Evolutionary conservation across 2,888 invertebrate species (phyloP).

Genomic region (Leucophenga montana): DNA sequence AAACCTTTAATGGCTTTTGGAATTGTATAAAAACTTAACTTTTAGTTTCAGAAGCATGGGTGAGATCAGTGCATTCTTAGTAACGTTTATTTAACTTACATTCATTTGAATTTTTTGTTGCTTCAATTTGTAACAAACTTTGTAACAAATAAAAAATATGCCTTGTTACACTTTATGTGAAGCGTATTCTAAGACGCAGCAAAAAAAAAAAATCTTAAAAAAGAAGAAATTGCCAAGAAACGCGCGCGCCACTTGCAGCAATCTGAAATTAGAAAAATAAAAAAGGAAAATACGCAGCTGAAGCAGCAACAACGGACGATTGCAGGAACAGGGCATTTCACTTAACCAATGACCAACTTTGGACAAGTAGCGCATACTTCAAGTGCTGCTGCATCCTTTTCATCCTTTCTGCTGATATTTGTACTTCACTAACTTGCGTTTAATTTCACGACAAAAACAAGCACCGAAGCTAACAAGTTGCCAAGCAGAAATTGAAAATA

Average conservation of each 20-base stretch:
- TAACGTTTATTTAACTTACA: too few species aligned
- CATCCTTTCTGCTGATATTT: neutral
- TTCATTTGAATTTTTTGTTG: too few species aligned
- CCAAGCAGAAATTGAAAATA: constrained; percentile 14
- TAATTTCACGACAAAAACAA: constrained; percentile 13
- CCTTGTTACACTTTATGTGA: too few species aligned
- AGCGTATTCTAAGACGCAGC: too few species aligned
- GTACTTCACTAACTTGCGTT: constrained; percentile 11
- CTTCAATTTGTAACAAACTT: too few species aligned
- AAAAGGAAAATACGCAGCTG: neutral
- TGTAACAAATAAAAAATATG: too few species aligned
- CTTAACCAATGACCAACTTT: constrained; percentile 55
- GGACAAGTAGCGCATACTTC: constrained; percentile 26
- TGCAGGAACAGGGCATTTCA: constrained; percentile 55
- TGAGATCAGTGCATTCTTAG: too few species aligned
- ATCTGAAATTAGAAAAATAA: neutral
- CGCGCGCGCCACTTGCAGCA: constrained; percentile 32
- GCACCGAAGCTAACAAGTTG: constrained; percentile 24
- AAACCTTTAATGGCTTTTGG: too few species aligned
- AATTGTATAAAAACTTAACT: too few species aligned
- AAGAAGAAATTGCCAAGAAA: constrained; percentile 16
- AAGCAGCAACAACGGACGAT: neutral
- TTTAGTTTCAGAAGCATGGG: too few species aligned
- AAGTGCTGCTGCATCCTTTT: neutral
- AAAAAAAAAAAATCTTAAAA: neutral